Conservation (phyloP, 2,113 vertebrate species). For the Guaruba guarouba region DNA sequence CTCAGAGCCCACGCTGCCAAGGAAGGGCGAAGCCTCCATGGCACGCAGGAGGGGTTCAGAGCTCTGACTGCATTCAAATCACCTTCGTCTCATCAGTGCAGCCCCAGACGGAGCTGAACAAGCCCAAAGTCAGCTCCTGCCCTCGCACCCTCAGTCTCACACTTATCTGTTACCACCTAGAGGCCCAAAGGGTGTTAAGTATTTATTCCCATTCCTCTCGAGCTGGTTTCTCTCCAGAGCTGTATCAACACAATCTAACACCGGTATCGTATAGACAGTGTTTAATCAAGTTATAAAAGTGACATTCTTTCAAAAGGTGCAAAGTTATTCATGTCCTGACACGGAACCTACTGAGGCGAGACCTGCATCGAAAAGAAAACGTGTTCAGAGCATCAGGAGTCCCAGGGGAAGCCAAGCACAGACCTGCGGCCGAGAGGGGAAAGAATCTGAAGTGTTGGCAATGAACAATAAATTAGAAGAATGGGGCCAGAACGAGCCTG, state of each 20-base stretch:
- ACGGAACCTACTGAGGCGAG: slow-evolving; percentile 44
- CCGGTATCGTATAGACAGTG: slow-evolving; percentile 65
- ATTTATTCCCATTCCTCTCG: slow-evolving; percentile 56
- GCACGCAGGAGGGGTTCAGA: accelerated
- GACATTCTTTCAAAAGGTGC: slow-evolving; percentile 69
- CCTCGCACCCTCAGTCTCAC: neutral
- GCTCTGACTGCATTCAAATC: neutral
- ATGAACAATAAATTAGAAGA: neutral
- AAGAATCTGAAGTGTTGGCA: neutral
- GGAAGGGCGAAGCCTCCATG: neutral
- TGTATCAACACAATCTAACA: slow-evolving; percentile 62
- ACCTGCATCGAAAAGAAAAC: slow-evolving; percentile 15
- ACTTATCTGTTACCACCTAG: neutral
- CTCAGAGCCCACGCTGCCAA: neutral
- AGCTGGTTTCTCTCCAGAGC: slow-evolving; percentile 9
- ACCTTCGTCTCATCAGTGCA: accelerated
- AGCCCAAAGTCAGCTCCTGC: neutral
- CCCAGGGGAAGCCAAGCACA: slow-evolving; percentile 12
- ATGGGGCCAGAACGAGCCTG: neutral
- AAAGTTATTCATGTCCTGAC: slow-evolving; percentile 59
- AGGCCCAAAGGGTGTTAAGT: slow-evolving; percentile 27
- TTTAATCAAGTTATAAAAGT: slow-evolving; percentile 69
- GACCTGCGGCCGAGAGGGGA: neutral
- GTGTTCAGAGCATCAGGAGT: neutral
- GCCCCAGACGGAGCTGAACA: neutral